These are phyloP conservation scores for Mus pahari DNA, from an alignment of 2,113 vertebrate genomes.

Conservation along the genomic window DNA sequence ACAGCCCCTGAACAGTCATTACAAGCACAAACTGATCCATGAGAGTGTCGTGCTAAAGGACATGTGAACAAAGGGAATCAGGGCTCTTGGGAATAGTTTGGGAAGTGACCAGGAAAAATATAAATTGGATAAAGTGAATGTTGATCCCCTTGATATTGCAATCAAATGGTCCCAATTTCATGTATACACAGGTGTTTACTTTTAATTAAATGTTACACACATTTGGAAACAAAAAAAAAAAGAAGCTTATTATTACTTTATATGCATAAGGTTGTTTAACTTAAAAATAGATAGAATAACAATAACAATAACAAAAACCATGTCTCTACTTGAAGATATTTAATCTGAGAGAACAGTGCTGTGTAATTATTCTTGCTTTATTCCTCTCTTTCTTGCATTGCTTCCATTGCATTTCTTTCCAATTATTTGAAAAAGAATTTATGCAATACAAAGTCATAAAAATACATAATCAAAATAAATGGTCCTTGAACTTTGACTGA, in stretches of 20 bases:
- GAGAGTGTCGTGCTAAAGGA: conserved; percentile 55
- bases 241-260: background rate
- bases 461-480: background rate
- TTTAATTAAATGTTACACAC: conserved; percentile 25
- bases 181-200: background rate
- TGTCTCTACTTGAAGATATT: background rate
- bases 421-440: background rate
- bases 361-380: background rate
- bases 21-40: conserved; percentile 25
- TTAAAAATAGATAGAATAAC: background rate
- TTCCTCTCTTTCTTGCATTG: background rate
- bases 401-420: background rate
- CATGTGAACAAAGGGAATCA: background rate
- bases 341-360: background rate
- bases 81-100: conserved; percentile 11
- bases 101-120: conserved; percentile 59
- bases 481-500: background rate
- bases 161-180: background rate
- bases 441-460: background rate
- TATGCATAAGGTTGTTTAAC: background rate
- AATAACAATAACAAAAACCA: background rate
- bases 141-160: background rate
- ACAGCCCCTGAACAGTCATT: conserved; percentile 31
- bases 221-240: too few species aligned
- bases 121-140: background rate